Conservation (phyloP, 2,113 vertebrate species). For the Lepisosteus oculatus region DNA sequence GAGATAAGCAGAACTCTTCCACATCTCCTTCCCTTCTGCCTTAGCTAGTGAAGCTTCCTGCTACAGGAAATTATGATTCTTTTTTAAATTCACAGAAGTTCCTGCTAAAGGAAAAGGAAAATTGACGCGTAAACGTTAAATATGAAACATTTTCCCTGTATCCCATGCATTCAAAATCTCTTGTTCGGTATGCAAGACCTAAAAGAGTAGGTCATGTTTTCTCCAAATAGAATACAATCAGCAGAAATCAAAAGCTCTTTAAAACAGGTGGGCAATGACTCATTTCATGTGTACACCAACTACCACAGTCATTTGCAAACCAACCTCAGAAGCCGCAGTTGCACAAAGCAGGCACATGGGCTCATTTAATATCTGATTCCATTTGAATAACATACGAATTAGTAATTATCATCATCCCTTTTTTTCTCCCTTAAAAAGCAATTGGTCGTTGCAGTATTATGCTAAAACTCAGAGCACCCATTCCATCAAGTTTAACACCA, state of each 20-base stretch:
- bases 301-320: conserved; percentile 29
- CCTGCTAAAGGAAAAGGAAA: neutral
- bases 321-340: conserved; percentile 43
- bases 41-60: neutral
- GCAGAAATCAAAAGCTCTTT: neutral
- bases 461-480: too few species aligned
- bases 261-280: conserved; percentile 49
- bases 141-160: too few species aligned
- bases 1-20: neutral
- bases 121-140: too few species aligned
- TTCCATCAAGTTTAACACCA: too few species aligned
- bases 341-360: neutral
- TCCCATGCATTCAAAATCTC: too few species aligned
- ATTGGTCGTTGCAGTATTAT: too few species aligned
- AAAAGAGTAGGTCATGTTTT: neutral
- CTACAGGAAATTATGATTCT: neutral
- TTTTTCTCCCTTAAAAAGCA: too few species aligned
- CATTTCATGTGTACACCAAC: conserved; percentile 17
- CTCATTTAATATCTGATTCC: too few species aligned
- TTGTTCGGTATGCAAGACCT: neutral
- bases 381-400: too few species aligned
- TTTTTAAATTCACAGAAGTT: neutral
- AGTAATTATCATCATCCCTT: too few species aligned
- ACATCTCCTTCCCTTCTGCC: neutral
- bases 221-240: too few species aligned